A percentile compares a stretch with the other conserved stretches of the same genome.
Evolutionary conservation across 53 echinoderm and acorn worm genomes (phyloP).

Genomic region (Holothuria leucospilota): DNA sequence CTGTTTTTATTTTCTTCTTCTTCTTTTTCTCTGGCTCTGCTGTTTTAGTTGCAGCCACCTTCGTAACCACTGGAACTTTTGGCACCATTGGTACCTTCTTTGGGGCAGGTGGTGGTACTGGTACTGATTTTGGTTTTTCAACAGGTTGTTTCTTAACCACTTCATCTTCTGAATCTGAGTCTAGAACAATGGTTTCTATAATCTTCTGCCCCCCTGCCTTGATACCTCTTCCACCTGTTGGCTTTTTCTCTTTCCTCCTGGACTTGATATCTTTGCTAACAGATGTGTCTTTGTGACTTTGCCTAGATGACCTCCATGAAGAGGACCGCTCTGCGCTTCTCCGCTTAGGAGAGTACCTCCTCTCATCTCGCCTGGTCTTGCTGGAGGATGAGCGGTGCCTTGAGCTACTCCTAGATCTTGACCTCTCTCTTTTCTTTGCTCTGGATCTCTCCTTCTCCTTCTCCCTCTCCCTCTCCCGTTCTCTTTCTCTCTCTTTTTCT

Average conservation of each 20-base stretch:
- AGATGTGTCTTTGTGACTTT: conserved; percentile 43
- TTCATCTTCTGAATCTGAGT: conserved; percentile 29
- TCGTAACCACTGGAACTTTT: not conserved
- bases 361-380: conserved; percentile 13
- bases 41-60: conserved; percentile 30
- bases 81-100: not conserved
- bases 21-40: conserved; percentile 56
- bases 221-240: not conserved
- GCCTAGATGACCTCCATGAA: conserved; percentile 30
- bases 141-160: conserved; percentile 26
- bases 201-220: conserved; percentile 14
- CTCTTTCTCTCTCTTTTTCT: not conserved
- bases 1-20: conserved; percentile 57
- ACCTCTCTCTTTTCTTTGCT: conserved; percentile 34
- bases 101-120: not conserved
- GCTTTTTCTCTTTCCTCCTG: conserved; percentile 63
- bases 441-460: conserved; percentile 37
- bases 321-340: not conserved
- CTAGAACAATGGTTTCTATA: conserved; percentile 42
- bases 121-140: not conserved
- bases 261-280: conserved; percentile 54
- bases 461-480: conserved; percentile 7
- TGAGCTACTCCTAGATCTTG: conserved; percentile 2
- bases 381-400: conserved; percentile 5
- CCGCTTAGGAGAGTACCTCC: not conserved